These are phyloP conservation scores for Conomelus anceps DNA, from an alignment of 2,888 invertebrate species.

Conservation along the genomic window DNA sequence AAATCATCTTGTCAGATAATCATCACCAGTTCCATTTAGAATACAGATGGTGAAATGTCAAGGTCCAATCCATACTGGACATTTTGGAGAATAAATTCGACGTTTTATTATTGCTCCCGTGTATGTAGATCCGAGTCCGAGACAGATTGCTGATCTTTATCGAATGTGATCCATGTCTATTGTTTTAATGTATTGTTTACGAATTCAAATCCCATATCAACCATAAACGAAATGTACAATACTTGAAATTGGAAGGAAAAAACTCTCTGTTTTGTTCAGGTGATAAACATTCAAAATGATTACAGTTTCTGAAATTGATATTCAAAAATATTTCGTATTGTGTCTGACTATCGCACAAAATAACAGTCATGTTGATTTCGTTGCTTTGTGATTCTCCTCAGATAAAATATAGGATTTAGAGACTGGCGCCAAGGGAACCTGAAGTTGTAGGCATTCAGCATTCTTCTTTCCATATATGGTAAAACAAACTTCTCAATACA, in stretches of 20 bases:
- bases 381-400: neutral
- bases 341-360: neutral
- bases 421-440: neutral
- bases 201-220: neutral
- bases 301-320: neutral
- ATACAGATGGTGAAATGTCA: neutral
- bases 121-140: neutral
- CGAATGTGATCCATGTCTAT: neutral
- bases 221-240: neutral
- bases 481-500: neutral
- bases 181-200: neutral
- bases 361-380: neutral
- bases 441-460: neutral
- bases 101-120: neutral
- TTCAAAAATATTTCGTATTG: neutral
- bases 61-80: neutral
- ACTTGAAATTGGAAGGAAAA: neutral
- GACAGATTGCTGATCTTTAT: neutral
- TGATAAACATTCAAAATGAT: neutral
- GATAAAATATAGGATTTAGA: neutral
- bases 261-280: neutral
- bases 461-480: neutral
- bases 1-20: neutral
- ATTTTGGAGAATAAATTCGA: neutral
- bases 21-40: neutral